Evolutionary conservation across 1,140 invertebrate species (phyloP), one percentile per base, ranked within the genome.

Genomic region (Drosophila obscura): DNA sequence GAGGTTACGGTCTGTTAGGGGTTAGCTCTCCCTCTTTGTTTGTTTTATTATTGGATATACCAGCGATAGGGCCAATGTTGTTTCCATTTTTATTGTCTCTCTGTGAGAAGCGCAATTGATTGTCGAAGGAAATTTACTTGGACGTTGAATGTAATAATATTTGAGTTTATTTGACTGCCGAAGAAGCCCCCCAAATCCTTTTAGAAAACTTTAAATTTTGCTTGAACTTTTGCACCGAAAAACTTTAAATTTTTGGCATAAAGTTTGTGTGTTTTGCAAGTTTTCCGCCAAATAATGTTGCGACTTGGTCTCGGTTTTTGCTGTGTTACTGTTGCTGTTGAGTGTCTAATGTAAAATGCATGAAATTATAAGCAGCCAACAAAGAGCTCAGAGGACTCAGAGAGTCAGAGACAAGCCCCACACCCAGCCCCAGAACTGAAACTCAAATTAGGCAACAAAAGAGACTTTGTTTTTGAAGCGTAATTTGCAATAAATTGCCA

Each of bases 401-500:
- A 46, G 41, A 13, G 45, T 15, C 26, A 58, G 2, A 5, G 44
- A 31, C n/a, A 22, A 24, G n/a, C 4, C 22, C 4, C 22, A 4
- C 2, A 2, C 22, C 22, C 22, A 67, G 28, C 19, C 55, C 56
- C 52, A 52, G 51, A 56, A 74, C 26, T 63, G 49, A 64, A 67
- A 76, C 68, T 58, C 78, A 85, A 85, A 85, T 85, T 87, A 82
- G 82, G 59, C 82, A 75, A 78, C 62, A 72, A 68, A 77, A 51
- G 63, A 73, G 78, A 76, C 71, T 80, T 87, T 85, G 83, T 75
- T 85, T 87, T 85, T 79, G 82, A 85, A 87, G 83, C 79, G 67
- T 88, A 83, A 88, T 88, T 88, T 88, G 83, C 83, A 88, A 88
- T 88, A 88, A 88, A 88, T 88, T 88, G 79, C 79, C 79, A 67